These are phyloP conservation scores for Coturnix japonica DNA, from an alignment of 2,113 vertebrate species.

Conservation along the genomic window DNA sequence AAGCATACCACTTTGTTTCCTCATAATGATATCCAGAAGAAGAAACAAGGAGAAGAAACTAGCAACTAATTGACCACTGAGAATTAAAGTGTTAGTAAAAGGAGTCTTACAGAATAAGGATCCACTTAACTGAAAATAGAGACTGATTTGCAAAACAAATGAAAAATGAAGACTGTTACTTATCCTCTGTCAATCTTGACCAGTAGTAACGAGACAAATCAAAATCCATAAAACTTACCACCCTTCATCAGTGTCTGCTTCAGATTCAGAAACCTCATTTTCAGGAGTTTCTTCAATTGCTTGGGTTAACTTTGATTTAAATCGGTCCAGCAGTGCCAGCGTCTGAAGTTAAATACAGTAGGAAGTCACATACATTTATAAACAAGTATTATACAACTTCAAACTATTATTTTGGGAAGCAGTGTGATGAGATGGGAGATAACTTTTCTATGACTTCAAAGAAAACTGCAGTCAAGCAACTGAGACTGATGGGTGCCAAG, in stretches of 20 bases:
- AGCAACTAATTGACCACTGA: not conserved
- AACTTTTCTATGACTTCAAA: not conserved
- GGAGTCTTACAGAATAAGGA: not conserved
- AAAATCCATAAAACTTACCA: slow-evolving; percentile 82
- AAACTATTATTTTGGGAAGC: not conserved
- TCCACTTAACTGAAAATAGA: not conserved
- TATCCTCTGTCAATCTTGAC: not conserved
- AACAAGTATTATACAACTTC: not conserved
- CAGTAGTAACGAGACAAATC: not conserved
- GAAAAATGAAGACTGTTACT: not conserved
- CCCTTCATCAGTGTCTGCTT: slow-evolving; percentile 90
- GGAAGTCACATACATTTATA: not conserved
- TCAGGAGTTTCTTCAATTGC: slow-evolving; percentile 91
- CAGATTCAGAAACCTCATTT: slow-evolving; percentile 82
- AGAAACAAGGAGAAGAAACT: not conserved
- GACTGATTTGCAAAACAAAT: not conserved
- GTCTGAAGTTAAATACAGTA: slow-evolving; percentile 81
- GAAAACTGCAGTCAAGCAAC: not conserved
- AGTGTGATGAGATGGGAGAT: not conserved
- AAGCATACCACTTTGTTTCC: not conserved
- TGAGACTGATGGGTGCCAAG: not conserved
- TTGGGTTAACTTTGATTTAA: slow-evolving; percentile 92
- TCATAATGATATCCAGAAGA: not conserved
- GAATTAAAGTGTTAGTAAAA: not conserved
- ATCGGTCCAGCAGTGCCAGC: slow-evolving; percentile 87